Conservation (phyloP, 2,888 invertebrate species). For the Autographa pulchrina region DNA sequence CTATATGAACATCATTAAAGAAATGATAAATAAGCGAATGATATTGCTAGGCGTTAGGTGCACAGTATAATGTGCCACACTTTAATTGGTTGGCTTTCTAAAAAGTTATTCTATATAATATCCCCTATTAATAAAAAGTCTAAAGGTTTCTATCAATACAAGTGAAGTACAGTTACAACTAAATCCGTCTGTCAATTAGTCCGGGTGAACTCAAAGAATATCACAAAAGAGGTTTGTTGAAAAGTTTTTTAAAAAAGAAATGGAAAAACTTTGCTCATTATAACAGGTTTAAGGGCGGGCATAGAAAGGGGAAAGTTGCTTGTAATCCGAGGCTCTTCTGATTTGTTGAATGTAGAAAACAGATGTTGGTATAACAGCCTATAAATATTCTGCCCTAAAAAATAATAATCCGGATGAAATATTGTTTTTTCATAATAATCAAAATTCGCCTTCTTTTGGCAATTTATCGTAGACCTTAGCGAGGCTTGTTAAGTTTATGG, state of each 20-base stretch:
- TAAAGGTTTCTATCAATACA: conserved; percentile 31
- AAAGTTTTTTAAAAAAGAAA: conserved; percentile 74
- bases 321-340: conserved; percentile 53
- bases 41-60: too few relatives aligned
- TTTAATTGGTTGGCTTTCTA: background rate
- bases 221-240: conserved; percentile 66
- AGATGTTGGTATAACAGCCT: conserved; percentile 53
- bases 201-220: conserved; percentile 69
- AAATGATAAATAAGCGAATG: too few relatives aligned
- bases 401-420: conserved; percentile 22
- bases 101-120: background rate
- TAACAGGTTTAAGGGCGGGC: conserved; percentile 78
- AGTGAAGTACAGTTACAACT: conserved; percentile 37
- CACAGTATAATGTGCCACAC: too few relatives aligned
- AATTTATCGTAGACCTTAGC: background rate
- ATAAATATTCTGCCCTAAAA: conserved; percentile 47
- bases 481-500: background rate
- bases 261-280: conserved; percentile 85
- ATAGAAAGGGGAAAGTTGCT: conserved; percentile 52
- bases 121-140: conserved; percentile 35
- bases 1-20: background rate
- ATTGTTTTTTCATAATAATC: background rate
- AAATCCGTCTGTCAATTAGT: conserved; percentile 68
- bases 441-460: background rate
- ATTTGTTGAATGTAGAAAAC: conserved; percentile 57